These are phyloP conservation scores for Planococcus citri DNA, from an alignment of 1,140 invertebrate genomes.

Conservation along the genomic window DNA sequence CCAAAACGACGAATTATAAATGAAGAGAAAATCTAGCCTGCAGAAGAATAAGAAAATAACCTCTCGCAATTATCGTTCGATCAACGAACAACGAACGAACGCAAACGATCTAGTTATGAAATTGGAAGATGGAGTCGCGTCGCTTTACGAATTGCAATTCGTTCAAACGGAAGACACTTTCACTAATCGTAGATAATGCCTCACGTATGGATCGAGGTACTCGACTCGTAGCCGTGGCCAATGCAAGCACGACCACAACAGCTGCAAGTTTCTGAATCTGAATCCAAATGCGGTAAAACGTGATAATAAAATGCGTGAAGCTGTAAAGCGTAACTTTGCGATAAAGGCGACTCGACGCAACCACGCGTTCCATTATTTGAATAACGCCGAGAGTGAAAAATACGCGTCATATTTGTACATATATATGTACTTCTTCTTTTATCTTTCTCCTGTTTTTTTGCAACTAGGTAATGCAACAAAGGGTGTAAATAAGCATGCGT, in stretches of 20 bases:
- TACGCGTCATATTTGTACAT: neutral
- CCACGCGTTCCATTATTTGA: neutral
- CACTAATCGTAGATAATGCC: neutral
- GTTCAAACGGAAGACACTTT: neutral
- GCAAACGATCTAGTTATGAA: neutral
- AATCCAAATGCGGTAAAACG: slow-evolving; percentile 6
- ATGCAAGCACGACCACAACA: neutral
- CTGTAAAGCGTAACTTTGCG: neutral
- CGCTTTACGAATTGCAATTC: neutral
- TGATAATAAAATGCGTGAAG: slow-evolving; percentile 3
- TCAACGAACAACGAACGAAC: too few species aligned
- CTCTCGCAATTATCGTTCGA: too few species aligned
- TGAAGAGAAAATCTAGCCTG: too few species aligned
- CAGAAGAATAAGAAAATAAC: too few species aligned
- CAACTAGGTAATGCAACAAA: too few species aligned
- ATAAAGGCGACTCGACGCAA: neutral
- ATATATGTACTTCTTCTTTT: too few species aligned
- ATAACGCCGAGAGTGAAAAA: neutral
- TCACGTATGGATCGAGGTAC: neutral
- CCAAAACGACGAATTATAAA: too few species aligned
- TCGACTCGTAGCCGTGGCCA: neutral
- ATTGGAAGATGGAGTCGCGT: neutral
- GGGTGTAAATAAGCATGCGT: too few species aligned
- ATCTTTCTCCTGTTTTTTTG: too few species aligned
- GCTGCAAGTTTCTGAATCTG: neutral